Conservation (phyloP, 2,888 invertebrate species). For the Leptopterna dolabrata region DNA sequence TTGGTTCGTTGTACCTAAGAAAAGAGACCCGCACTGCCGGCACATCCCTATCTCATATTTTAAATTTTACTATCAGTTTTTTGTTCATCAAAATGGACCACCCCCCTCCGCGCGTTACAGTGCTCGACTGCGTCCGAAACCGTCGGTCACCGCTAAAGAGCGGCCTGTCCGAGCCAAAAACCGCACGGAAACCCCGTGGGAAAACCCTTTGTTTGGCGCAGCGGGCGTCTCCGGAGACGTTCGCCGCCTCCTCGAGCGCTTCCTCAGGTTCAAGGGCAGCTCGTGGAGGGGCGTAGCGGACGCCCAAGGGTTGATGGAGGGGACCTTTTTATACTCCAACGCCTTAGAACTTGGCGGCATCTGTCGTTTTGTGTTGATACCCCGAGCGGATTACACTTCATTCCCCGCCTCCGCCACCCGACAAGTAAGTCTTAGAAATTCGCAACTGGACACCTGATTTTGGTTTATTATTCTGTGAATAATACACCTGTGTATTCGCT, state of each 20-base stretch:
- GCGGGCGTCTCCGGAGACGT: neutral
- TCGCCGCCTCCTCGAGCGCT: neutral
- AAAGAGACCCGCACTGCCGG: no score
- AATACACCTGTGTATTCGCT: no score
- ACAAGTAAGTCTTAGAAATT: neutral
- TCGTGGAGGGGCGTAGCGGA: neutral
- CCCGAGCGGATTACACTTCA: neutral
- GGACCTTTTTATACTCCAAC: constrained; percentile 1
- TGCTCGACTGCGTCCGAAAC: neutral
- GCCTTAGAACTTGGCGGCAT: neutral
- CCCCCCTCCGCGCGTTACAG: neutral
- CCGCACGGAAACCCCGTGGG: neutral
- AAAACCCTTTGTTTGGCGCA: neutral
- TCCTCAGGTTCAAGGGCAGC: neutral
- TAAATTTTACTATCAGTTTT: no score
- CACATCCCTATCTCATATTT: no score
- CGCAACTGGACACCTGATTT: no score
- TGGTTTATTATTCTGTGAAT: no score
- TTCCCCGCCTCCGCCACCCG: neutral
- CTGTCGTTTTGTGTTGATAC: constrained; percentile 16
- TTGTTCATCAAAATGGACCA: no score
- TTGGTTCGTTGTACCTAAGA: no score
- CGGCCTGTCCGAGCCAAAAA: neutral
- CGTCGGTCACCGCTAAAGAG: neutral
- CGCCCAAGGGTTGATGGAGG: constrained; percentile 6